A percentile compares a stretch with the other conserved stretches of the same genome.
phyloP scores from a whole-genome alignment of 92 coral and sea anemone species.

The Muricea muricata region DNA sequence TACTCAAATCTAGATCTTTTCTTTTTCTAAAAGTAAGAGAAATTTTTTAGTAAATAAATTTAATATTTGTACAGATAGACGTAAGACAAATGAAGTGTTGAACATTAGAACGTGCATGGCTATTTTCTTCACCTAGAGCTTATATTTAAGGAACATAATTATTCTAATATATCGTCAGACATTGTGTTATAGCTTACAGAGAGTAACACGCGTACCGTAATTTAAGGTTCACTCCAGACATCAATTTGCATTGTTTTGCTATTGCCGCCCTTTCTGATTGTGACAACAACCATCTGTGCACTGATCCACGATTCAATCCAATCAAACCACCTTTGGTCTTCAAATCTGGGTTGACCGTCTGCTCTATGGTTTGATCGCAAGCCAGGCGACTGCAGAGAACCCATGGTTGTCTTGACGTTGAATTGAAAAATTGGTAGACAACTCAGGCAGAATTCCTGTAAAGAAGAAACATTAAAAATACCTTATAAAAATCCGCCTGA shows the following conservation, averaged over 20 bases:
- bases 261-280: slow-evolving; percentile 58
- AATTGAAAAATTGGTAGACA: not conserved
- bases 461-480: no score
- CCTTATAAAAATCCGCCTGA: no score
- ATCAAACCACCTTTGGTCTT: no score
- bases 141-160: no score
- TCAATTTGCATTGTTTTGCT: not conserved
- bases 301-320: slow-evolving; percentile 42
- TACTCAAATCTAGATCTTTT: slow-evolving; percentile 24
- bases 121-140: no score
- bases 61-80: no score
- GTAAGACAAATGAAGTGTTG: no score
- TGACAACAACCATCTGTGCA: slow-evolving; percentile 43
- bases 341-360: no score
- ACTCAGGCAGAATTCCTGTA: not conserved
- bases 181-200: not conserved
- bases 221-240: slow-evolving; percentile 7
- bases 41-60: not conserved
- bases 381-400: not conserved
- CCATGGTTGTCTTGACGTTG: no score
- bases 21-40: slow-evolving; percentile 10
- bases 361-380: no score
- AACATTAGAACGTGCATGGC: no score
- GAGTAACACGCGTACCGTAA: slow-evolving; percentile 4
- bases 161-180: no score